A percentile compares a stretch with the other conserved stretches of the same genome.
Evolutionary conservation across 2,888 invertebrate species (phyloP).

Genomic region (Eupithecia vulgata): DNA sequence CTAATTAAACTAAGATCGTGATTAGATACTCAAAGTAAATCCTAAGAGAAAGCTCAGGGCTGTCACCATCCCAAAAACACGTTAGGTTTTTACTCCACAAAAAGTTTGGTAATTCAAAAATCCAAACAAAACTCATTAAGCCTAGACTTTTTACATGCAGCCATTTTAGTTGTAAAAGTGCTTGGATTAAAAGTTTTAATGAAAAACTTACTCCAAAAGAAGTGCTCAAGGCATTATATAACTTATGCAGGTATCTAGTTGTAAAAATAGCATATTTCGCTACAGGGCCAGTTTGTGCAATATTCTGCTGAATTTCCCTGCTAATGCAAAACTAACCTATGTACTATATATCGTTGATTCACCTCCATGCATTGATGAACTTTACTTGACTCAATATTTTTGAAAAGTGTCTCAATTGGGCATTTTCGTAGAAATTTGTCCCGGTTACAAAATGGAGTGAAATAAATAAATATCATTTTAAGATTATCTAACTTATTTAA

Average conservation of each 20-base stretch:
- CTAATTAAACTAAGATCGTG: slow-evolving; percentile 22
- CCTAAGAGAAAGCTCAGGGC: slow-evolving; percentile 19
- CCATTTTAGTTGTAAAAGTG: slow-evolving; percentile 6
- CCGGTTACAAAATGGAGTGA: too few species aligned
- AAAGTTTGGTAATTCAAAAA: neutral
- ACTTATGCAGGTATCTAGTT: slow-evolving; percentile 4
- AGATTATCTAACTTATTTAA: too few species aligned
- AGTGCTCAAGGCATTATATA: slow-evolving; percentile 10
- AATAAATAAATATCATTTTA: too few species aligned
- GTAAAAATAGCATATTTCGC: neutral
- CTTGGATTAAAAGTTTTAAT: slow-evolving; percentile 14
- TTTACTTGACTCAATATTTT: too few species aligned
- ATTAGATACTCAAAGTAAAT: slow-evolving; percentile 24
- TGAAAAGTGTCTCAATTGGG: too few species aligned
- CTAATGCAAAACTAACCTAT: neutral
- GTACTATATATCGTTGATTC: too few species aligned
- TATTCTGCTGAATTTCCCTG: neutral
- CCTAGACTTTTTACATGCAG: slow-evolving; percentile 7
- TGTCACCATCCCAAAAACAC: slow-evolving; percentile 8
- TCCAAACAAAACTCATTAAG: slow-evolving; percentile 1
- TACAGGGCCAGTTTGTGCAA: neutral
- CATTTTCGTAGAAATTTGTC: too few species aligned
- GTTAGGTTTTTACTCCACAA: neutral
- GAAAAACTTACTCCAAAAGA: slow-evolving; percentile 12
- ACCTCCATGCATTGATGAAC: too few species aligned